phyloP scores from a whole-genome alignment of 1,140 invertebrate genomes.

The Aphis craccivora region DNA sequence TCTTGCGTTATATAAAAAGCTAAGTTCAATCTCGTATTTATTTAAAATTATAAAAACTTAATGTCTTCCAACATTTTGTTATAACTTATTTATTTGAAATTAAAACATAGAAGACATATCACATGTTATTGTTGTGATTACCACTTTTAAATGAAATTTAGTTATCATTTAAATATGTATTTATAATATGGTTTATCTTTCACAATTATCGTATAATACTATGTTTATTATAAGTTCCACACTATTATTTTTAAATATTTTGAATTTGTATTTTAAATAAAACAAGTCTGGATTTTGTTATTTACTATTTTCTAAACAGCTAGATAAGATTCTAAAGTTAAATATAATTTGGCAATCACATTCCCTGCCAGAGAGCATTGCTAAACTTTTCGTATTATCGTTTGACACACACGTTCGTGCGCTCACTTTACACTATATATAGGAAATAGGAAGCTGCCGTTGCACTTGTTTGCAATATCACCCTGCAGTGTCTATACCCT shows the following conservation, averaged over 20 bases:
- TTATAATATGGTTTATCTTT: neutral
- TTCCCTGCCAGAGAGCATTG: neutral
- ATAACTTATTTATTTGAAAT: neutral
- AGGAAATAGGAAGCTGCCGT: neutral
- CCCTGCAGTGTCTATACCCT: neutral
- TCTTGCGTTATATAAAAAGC: neutral
- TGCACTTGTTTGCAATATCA: neutral
- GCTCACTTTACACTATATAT: neutral
- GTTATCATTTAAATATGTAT: neutral
- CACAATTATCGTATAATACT: too few relatives aligned
- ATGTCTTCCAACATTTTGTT: neutral
- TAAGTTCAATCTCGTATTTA: neutral
- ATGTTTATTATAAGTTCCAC: neutral
- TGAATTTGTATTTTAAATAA: neutral
- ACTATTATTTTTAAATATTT: neutral
- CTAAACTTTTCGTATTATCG: slow-evolving; percentile 51
- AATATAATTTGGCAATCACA: neutral
- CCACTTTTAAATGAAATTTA: neutral
- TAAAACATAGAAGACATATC: neutral
- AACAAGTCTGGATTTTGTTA: neutral
- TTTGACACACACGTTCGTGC: neutral
- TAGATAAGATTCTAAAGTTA: neutral
- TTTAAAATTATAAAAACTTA: neutral
- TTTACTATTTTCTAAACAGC: neutral
- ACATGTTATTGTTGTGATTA: neutral